Percentiles rank a stretch among this genome's conserved stretches.
These are phyloP conservation scores for Tyrophagus putrescentiae DNA, from an alignment of 1,140 invertebrate genomes.

Conservation along the genomic window DNA sequence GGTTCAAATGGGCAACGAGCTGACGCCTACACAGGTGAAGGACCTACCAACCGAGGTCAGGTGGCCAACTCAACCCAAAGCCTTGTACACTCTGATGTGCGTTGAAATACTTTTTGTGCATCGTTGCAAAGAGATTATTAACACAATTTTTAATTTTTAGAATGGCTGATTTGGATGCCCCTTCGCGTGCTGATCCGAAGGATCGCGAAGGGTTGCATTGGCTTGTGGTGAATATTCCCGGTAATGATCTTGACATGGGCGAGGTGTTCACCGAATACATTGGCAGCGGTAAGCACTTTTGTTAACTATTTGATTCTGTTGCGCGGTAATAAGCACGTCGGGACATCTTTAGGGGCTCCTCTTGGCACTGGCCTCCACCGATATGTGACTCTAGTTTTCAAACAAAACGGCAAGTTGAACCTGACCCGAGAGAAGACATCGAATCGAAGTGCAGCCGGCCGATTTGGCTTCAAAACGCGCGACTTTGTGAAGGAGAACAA, in stretches of 20 bases:
- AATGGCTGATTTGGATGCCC: conserved; percentile 26
- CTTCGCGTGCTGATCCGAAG: conserved; percentile 23
- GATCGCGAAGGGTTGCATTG: conserved; percentile 45
- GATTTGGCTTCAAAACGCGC: conserved; percentile 31
- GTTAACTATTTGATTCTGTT: too few species aligned
- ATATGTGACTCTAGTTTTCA: conserved; percentile 22
- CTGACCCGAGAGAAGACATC: conserved; percentile 49
- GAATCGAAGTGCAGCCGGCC: conserved; percentile 34
- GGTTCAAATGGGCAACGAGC: conserved; percentile 49
- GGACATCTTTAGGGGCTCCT: too few species aligned
- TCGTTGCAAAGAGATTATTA: conserved; percentile 37
- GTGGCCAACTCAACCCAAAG: conserved; percentile 31
- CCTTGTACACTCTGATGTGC: conserved; percentile 50
- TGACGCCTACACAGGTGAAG: conserved; percentile 38
- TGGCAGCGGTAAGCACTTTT: conserved; percentile 30
- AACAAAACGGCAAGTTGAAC: conserved; percentile 22
- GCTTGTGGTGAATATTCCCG: conserved; percentile 34
- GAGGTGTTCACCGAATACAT: conserved; percentile 31
- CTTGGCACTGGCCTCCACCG: conserved; percentile 27
- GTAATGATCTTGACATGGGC: conserved; percentile 29
- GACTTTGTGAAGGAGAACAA: conserved; percentile 33
- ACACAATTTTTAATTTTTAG: conserved; percentile 32
- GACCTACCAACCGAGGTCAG: conserved; percentile 37
- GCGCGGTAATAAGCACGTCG: too few species aligned
- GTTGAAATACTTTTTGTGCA: conserved; percentile 32